Evolutionary conservation across 2,888 invertebrate species (phyloP).

Genomic region (Apantesis nais): DNA sequence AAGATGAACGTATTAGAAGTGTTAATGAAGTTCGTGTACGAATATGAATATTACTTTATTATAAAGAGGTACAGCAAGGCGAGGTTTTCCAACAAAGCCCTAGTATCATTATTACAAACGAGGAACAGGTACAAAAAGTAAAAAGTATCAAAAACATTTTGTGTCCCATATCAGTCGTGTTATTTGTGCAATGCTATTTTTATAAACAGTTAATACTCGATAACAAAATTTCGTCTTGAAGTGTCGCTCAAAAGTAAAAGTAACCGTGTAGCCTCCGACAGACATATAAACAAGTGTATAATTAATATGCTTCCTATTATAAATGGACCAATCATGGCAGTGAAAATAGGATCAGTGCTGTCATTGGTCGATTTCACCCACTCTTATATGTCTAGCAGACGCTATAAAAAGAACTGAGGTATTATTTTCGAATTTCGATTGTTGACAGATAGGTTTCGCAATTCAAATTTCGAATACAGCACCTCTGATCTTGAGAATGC

Average conservation of each 20-base stretch:
- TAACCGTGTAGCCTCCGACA: constrained; percentile 83
- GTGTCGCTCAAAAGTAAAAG: constrained; percentile 83
- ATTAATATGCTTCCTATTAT: constrained; percentile 72
- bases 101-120: constrained; percentile 69
- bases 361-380: constrained; percentile 83
- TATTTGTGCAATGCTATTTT: constrained; percentile 82
- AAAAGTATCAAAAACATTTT: constrained; percentile 84
- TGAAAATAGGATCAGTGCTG: constrained; percentile 79
- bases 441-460: constrained; percentile 24
- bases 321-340: constrained; percentile 86
- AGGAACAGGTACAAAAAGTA: constrained; percentile 78
- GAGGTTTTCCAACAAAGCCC: constrained; percentile 69
- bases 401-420: constrained; percentile 77
- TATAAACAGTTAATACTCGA: constrained; percentile 70
- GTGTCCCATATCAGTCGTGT: constrained; percentile 84
- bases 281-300: constrained; percentile 84
- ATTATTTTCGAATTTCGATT: constrained; percentile 70
- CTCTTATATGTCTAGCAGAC: constrained; percentile 82
- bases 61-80: constrained; percentile 68
- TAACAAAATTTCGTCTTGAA: constrained; percentile 81
- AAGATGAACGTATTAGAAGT: constrained; percentile 35
- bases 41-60: constrained; percentile 52
- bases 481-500: constrained; percentile 82
- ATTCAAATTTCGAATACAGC: constrained; percentile 69
- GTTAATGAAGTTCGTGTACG: constrained; percentile 67